A percentile compares a stretch with the other conserved stretches of the same genome.
These are phyloP conservation scores for Trinorchestia longiramus DNA, from an alignment of 1,140 invertebrate genomes.

Conservation along the genomic window DNA sequence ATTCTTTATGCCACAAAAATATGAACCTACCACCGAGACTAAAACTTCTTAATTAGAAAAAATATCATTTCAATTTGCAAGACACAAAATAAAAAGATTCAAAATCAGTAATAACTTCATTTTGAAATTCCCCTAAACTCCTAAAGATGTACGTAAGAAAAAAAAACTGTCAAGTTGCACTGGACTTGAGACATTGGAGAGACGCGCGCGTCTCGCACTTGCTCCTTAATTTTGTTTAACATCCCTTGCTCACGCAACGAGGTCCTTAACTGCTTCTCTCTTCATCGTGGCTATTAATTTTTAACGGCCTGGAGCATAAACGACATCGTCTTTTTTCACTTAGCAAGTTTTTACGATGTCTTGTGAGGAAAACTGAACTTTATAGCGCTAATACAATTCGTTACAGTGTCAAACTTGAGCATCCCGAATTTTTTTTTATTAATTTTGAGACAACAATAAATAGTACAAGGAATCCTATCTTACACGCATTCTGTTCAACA, in stretches of 20 bases:
- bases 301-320: slow-evolving; percentile 1
- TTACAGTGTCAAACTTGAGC: neutral
- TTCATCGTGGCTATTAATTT: neutral
- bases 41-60: no score
- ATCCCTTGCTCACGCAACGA: neutral
- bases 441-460: no score
- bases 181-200: neutral
- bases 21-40: no score
- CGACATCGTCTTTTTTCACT: neutral
- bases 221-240: neutral
- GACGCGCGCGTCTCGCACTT: neutral
- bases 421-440: no score
- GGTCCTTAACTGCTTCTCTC: neutral
- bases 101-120: no score
- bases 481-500: no score
- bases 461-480: no score
- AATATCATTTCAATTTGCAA: no score
- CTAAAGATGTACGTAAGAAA: neutral
- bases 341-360: neutral
- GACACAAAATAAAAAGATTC: no score
- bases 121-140: neutral
- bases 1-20: no score
- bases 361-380: neutral
- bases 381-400: neutral
- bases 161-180: neutral